These are phyloP conservation scores for Danionella dracula DNA, from an alignment of 2,797 vertebrate species.

Conservation along the genomic window DNA sequence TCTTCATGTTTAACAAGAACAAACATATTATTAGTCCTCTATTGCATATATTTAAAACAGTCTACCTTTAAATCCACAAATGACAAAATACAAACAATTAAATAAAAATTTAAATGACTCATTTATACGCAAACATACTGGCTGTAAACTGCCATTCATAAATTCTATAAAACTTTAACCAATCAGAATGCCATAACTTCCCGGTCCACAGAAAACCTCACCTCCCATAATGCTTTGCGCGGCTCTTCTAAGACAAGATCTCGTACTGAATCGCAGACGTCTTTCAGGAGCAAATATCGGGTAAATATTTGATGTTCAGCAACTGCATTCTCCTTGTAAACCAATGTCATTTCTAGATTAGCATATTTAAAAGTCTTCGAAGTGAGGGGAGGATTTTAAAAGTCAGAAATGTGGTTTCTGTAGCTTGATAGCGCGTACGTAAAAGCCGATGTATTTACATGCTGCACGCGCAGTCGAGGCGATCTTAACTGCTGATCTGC, in stretches of 20 bases:
- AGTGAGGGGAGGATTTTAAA: neutral
- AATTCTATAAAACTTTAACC: neutral
- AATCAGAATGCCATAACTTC: constrained; percentile 4
- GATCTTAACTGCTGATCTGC: neutral
- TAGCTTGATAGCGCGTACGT: constrained; percentile 4
- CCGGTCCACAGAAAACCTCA: neutral
- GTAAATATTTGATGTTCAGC: constrained; percentile 9
- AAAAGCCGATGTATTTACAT: constrained; percentile 14
- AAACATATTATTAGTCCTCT: no score
- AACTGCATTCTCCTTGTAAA: neutral
- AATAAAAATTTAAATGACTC: no score
- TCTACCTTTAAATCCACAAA: no score
- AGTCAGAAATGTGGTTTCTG: neutral
- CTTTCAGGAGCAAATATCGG: constrained; percentile 27
- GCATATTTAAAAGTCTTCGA: neutral
- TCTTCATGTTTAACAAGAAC: no score
- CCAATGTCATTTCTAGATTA: neutral
- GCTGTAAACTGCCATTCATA: neutral
- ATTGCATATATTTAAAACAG: no score
- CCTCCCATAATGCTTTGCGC: constrained; percentile 8
- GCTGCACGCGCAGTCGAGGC: neutral
- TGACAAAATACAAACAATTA: no score
- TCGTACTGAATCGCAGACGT: constrained; percentile 17
- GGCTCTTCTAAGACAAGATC: constrained; percentile 22
- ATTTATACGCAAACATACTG: neutral